phyloP scores from a whole-genome alignment of 2,113 vertebrate genomes.

The Prochilodus magdalenae region DNA sequence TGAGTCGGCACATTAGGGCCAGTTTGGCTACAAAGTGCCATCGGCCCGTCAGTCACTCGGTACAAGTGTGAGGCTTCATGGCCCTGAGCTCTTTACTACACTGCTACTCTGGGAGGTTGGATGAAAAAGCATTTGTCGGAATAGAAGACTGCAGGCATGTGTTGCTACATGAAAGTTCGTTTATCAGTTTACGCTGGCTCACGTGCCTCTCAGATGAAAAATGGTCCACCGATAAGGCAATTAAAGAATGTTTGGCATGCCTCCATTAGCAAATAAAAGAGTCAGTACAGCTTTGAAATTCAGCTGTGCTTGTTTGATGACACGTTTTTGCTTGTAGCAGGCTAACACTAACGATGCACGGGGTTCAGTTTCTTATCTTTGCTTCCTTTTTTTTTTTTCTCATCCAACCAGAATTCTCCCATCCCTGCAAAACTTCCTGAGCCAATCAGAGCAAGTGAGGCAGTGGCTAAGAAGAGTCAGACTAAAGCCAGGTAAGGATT shows the following conservation, averaged over 20 bases:
- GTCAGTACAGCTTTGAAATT: too few relatives aligned
- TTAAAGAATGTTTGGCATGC: too few relatives aligned
- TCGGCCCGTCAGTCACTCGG: neutral
- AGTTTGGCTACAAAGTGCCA: conserved; percentile 2
- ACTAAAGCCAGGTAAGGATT: conserved; percentile 91
- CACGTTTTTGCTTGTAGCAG: too few relatives aligned
- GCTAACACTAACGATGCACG: too few relatives aligned
- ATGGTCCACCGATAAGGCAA: too few relatives aligned
- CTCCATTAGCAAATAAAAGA: too few relatives aligned
- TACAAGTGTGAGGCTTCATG: neutral
- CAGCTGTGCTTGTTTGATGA: too few relatives aligned
- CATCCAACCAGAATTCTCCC: conserved; percentile 81
- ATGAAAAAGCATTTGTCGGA: neutral
- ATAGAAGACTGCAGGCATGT: neutral
- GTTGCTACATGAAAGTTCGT: neutral
- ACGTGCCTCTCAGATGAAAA: too few relatives aligned
- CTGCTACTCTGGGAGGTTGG: neutral
- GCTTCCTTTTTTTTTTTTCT: conserved; percentile 9
- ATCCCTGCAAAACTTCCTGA: conserved; percentile 95
- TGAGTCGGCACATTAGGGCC: conserved; percentile 34
- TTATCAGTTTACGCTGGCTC: too few relatives aligned
- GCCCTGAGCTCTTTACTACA: neutral
- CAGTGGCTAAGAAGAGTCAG: conserved; percentile 95
- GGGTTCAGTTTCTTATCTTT: too few relatives aligned
- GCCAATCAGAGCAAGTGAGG: conserved; percentile 94